phyloP scores from a whole-genome alignment of 2,888 invertebrate species.

The Dendrolimus pini region DNA sequence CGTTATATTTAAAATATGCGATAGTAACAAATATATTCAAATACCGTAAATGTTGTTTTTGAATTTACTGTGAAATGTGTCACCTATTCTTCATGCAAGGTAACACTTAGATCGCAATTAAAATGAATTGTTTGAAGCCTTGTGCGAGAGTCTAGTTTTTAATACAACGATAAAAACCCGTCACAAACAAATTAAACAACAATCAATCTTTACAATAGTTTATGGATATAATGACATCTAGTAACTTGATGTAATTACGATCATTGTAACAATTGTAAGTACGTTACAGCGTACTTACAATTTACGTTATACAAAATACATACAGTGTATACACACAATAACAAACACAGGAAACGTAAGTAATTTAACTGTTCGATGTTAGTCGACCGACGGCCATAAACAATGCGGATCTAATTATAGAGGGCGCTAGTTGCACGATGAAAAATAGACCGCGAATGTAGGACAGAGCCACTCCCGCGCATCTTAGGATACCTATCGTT shows the following conservation, averaged over 20 bases:
- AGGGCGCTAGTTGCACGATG: conserved; percentile 47
- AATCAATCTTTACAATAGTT: neutral
- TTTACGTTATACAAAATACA: neutral
- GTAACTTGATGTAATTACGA: neutral
- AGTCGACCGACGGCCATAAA: conserved; percentile 57
- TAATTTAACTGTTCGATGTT: conserved; percentile 35
- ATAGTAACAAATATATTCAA: no score
- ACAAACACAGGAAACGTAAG: conserved; percentile 45
- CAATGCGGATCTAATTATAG: conserved; percentile 68
- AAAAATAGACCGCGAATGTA: conserved; percentile 67
- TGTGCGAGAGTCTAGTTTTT: no score
- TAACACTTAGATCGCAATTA: no score
- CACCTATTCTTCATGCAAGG: no score
- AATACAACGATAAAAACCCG: neutral
- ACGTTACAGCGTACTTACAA: neutral
- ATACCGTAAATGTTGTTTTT: no score
- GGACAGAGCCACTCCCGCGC: conserved; percentile 60
- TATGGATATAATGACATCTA: neutral
- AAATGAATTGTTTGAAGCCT: no score
- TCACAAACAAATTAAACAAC: neutral
- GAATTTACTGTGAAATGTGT: no score
- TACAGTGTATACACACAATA: conserved; percentile 2
- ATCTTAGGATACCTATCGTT: conserved; percentile 13
- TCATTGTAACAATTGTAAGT: neutral
- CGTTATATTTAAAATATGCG: no score